Evolutionary conservation across 1,140 invertebrate species (phyloP), one percentile per base, ranked within the genome.

Genomic region (Nilaparvata lugens): DNA sequence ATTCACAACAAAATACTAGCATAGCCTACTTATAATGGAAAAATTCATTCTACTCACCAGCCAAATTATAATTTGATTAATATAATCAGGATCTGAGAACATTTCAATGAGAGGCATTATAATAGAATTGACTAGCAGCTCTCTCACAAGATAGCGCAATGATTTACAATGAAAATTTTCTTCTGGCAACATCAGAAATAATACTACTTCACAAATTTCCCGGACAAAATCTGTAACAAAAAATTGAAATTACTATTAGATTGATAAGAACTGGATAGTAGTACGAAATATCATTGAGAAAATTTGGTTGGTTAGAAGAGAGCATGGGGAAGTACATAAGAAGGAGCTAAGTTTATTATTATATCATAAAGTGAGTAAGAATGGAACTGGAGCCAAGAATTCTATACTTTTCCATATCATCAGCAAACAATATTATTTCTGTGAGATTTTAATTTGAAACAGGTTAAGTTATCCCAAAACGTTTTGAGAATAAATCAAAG

Each of bases 11-110:
- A n/a, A n/a, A n/a, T n/a, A n/a, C n/a, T n/a, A n/a, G n/a, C n/a
- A n/a, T n/a, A n/a, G n/a, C n/a, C n/a, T n/a, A n/a, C n/a, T 53
- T 53, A 40, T n/a, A 13, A 21, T 52, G 38, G 48, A 4, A 28
- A 28, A 28, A 28, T 4, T 35, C 58, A 45, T 52, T 42, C 56
- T 62, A 82, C 84, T 84, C 75, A 95, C 91, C 79, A 91, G 81
- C 87, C 89, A 92, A 69, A 95, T 84, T 71, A 95, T 87, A 56
- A 84, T 82, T 76, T 93, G 88, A 79, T 97, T 97, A 65, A 97
- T 87, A 73, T 93, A 95, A 80, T 96, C 92, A 59, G 95, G 93
- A 77, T 97, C 92, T 25, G 91, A 91, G 52, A 96, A 75, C 66
- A 91, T 76, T 71, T 88, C 79, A 42, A 97, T 78, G 4, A 93